These are phyloP conservation scores for Pantherophis vulpinus DNA, from an alignment of 2,797 vertebrate species.

Conservation along the genomic window DNA sequence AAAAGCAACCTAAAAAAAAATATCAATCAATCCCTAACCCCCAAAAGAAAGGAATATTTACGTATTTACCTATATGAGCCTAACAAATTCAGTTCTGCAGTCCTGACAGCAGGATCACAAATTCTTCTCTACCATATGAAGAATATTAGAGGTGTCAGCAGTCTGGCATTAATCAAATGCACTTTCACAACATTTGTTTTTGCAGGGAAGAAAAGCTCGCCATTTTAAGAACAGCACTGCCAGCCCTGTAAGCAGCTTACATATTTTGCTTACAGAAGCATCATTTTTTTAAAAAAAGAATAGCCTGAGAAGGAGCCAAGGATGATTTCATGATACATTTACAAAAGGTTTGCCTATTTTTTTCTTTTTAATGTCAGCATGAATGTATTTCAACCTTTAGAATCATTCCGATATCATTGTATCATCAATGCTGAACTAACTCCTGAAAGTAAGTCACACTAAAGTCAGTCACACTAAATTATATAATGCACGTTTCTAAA, in stretches of 20 bases:
- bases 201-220: conserved; percentile 36
- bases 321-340: conserved; percentile 61
- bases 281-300: conserved; percentile 17
- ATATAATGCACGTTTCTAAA: conserved; percentile 22
- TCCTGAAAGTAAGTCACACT: conserved; percentile 49
- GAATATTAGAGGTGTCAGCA: conserved; percentile 46
- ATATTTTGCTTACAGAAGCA: conserved; percentile 68
- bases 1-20: conserved; percentile 24
- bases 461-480: conserved; percentile 55
- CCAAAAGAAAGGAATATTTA: conserved; percentile 18
- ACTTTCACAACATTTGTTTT: conserved; percentile 54
- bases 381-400: conserved; percentile 53
- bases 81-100: conserved; percentile 6
- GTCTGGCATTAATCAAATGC: conserved; percentile 69
- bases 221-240: conserved; percentile 67
- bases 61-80: conserved; percentile 28
- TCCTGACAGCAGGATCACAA: conserved; percentile 12
- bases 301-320: conserved; percentile 46
- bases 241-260: conserved; percentile 58
- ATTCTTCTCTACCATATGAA: conserved; percentile 8
- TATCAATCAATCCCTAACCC: conserved; percentile 22
- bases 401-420: conserved; percentile 52
- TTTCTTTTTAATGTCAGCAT: conserved; percentile 46
- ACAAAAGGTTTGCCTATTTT: conserved; percentile 53
- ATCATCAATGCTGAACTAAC: conserved; percentile 45